Evolutionary conservation across 2,888 invertebrate species (phyloP), one percentile per base, ranked within the genome.

Genomic region (Cosmia trapezina): DNA sequence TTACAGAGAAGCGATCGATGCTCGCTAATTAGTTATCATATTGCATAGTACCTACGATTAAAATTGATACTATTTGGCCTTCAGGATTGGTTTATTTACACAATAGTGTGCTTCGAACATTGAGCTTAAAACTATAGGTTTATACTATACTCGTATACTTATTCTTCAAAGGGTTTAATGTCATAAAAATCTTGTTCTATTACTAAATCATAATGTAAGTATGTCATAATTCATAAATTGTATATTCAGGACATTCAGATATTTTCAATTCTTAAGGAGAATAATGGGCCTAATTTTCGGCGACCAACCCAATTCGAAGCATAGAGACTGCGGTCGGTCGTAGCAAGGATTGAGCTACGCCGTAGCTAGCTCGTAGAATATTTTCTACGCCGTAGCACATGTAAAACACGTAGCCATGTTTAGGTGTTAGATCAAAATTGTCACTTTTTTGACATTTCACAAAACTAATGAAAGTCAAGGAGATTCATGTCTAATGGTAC

Each of bases 21-120:
- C 14, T 70, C 22, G 37, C 22, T 57, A 70, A 67, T 76, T 81
- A 70, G 56, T 1, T 53, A 73, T 67, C 56, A 37, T 61, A 51
- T 67, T 63, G 28, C 65, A 22, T 33, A 22, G n/a, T 61, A 22
- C 41, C 8, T 8, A 41, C 11, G 1, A 17, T 19, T 12, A 2
- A 70, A 63, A 17, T n/a, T 71, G 22, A 37, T 64, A 57, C 12
- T 33, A 33, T 47, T 22, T 12, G 7, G 41, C 47, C 49, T 4
- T 37, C 6, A 4, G 22, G 43, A 12, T 17, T 33, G 6, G 37
- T 8, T 51, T 53, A 17, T 47, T 37, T 59, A 37, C 4, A n/a
- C n/a, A n/a, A n/a, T n/a, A n/a, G n/a, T n/a, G n/a, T n/a, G 28
- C 1, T 22, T 6, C n/a, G n/a, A 22, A 14, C 14, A 54, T 19